Percentiles rank a stretch among this genome's conserved stretches.
Conservation (phyloP, 2,888 invertebrate species). For the Allygus modestus region DNA sequence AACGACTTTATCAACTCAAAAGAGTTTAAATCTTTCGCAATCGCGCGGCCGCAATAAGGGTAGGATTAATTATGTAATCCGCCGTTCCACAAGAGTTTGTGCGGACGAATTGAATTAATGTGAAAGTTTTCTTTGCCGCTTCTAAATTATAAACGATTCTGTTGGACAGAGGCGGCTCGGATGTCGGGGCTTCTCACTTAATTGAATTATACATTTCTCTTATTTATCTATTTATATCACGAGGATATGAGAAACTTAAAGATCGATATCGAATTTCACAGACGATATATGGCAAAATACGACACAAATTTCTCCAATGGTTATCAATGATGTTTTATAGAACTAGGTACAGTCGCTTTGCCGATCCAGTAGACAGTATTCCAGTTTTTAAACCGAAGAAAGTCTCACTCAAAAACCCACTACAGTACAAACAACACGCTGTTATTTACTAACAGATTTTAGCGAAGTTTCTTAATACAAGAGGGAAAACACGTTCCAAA, state of each 20-base stretch:
- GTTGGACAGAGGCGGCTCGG: conserved; percentile 13
- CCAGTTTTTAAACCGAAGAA: no score
- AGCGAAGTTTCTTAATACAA: background rate
- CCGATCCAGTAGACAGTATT: no score
- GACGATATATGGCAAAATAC: no score
- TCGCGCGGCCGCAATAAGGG: conserved; percentile 29
- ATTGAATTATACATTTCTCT: conserved; percentile 4
- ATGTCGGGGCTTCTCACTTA: conserved; percentile 18
- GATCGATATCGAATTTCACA: no score
- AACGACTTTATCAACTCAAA: conserved; percentile 58
- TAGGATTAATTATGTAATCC: conserved; percentile 52
- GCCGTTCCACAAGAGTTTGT: conserved; percentile 43
- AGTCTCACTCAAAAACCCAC: no score
- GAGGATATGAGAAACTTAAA: no score
- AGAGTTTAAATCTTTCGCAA: conserved; percentile 56
- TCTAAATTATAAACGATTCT: conserved; percentile 42
- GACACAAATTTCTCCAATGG: no score
- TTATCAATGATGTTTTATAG: no score
- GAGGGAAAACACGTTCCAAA: background rate
- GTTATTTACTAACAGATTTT: no score
- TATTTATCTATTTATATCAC: background rate
- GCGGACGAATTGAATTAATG: conserved; percentile 52
- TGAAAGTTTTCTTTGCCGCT: conserved; percentile 53
- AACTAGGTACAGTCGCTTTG: no score
- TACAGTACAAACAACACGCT: no score